Evolutionary conservation across 2,797 vertebrate genomes (phyloP).

Genomic region (Neomorphus geoffroyi): DNA sequence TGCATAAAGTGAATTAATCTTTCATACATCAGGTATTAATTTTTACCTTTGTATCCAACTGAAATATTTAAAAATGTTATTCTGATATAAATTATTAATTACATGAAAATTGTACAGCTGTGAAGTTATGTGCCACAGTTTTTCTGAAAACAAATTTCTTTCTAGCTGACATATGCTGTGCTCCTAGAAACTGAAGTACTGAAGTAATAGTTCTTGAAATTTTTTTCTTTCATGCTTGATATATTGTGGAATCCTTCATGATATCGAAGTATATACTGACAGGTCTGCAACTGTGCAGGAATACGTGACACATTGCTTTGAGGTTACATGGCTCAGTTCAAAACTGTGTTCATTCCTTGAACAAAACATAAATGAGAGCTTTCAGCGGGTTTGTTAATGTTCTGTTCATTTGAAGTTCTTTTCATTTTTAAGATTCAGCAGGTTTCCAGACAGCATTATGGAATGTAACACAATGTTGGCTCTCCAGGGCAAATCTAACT

Average conservation of each 20-base stretch:
- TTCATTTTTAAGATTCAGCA: background rate
- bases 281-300: background rate
- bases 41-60: background rate
- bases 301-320: background rate
- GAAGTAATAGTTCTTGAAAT: background rate
- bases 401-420: background rate
- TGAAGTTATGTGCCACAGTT: background rate
- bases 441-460: background rate
- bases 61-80: background rate
- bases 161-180: rapidly evolving
- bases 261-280: background rate
- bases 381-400: background rate
- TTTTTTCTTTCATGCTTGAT: background rate
- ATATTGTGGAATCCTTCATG: background rate
- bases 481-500: background rate
- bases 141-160: background rate
- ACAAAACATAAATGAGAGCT: background rate
- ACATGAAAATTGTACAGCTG: background rate
- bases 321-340: background rate
- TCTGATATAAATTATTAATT: background rate
- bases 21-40: background rate
- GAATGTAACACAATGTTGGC: background rate
- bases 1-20: background rate
- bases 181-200: background rate
- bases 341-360: background rate